Conservation (phyloP, 2,888 invertebrate species). For the Gymnosoma rotundatum region DNA sequence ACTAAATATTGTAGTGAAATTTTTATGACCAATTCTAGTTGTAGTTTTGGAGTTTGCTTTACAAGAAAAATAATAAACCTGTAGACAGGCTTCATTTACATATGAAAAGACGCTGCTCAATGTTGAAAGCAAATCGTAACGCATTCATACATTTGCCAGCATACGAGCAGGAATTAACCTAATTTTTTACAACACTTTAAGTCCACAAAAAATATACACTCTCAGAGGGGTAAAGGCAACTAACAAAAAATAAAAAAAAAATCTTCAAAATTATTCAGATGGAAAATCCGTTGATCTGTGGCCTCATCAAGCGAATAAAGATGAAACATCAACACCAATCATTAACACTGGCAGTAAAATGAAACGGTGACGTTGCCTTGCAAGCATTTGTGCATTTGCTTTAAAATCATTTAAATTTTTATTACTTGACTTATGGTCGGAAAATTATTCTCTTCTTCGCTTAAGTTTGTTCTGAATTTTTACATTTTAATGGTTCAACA, state of each 20-base stretch:
- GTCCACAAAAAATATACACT: background rate
- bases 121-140: conserved; percentile 59
- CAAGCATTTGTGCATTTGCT: background rate
- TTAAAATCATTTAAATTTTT: conserved; percentile 13
- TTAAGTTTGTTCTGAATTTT: conserved; percentile 31
- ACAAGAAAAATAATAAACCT: conserved; percentile 41
- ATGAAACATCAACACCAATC: conserved; percentile 40
- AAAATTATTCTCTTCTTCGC: conserved; percentile 13
- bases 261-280: conserved; percentile 76
- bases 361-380: background rate
- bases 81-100: conserved; percentile 57
- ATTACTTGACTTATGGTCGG: conserved; percentile 39
- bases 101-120: conserved; percentile 31
- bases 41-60: background rate
- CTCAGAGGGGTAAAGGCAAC: background rate
- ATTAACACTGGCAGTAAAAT: background rate
- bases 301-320: conserved; percentile 49
- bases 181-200: conserved; percentile 71
- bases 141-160: conserved; percentile 39
- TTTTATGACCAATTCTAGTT: conserved; percentile 18
- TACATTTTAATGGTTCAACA: conserved; percentile 72
- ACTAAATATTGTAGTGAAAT: background rate
- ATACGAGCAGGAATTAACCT: conserved; percentile 71
- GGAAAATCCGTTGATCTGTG: conserved; percentile 81
- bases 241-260: conserved; percentile 9